Evolutionary conservation across 2,113 vertebrate genomes (phyloP).

Genomic region (Rhineura floridana): DNA sequence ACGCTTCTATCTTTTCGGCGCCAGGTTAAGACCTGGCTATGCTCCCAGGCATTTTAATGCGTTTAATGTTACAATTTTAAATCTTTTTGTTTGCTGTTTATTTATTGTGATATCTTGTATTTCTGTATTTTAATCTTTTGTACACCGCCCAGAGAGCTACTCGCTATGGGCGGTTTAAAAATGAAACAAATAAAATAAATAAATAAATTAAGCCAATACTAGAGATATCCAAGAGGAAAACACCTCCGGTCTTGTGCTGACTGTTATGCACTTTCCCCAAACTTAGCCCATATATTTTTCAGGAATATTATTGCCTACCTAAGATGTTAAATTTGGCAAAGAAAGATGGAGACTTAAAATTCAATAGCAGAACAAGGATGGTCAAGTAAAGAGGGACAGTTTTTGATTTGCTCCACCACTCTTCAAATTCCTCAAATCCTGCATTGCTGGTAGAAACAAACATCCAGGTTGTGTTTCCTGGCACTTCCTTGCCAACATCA

Average conservation of each 20-base stretch:
- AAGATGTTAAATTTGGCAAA: conserved; percentile 96
- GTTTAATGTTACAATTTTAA: too few relatives aligned
- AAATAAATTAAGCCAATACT: neutral
- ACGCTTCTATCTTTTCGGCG: too few relatives aligned
- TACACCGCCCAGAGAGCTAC: too few relatives aligned
- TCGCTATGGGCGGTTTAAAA: too few relatives aligned
- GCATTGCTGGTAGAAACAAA: conserved; percentile 57
- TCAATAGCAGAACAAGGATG: conserved; percentile 88
- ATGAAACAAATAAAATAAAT: too few relatives aligned
- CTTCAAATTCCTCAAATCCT: conserved; percentile 77
- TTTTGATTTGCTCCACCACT: conserved; percentile 89
- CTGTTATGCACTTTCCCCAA: too few relatives aligned
- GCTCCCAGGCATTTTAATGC: too few relatives aligned
- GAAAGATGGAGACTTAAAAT: conserved; percentile 96
- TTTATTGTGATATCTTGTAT: too few relatives aligned
- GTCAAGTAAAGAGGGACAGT: conserved; percentile 93
- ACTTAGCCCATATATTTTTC: neutral
- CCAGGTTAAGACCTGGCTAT: too few relatives aligned
- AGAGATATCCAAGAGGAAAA: neutral
- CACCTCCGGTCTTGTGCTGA: neutral
- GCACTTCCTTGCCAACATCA: conserved; percentile 54
- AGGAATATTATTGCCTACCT: conserved; percentile 76
- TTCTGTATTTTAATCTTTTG: too few relatives aligned
- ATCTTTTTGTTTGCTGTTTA: too few relatives aligned
- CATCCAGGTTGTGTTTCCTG: conserved; percentile 61